phyloP scores from a whole-genome alignment of 2,888 invertebrate genomes.

The Rhaphigaster nebulosa region DNA sequence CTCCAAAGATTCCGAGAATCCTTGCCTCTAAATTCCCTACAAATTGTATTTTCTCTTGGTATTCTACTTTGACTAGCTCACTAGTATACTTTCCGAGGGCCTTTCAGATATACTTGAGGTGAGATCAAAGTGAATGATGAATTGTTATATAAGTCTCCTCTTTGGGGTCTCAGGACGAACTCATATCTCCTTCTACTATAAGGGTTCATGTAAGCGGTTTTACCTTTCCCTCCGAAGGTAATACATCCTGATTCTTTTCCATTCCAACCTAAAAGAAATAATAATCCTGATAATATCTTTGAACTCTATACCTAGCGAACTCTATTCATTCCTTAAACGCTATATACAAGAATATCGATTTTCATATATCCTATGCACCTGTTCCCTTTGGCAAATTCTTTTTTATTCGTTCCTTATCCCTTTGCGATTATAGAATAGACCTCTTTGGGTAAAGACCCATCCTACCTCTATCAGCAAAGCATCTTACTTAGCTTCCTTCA shows the following conservation, averaged over 20 bases:
- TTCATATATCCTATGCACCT: neutral
- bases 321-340: neutral
- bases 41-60: too few species aligned
- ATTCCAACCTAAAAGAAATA: neutral
- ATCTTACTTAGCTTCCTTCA: too few species aligned
- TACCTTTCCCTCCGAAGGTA: neutral
- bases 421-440: too few species aligned
- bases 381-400: neutral
- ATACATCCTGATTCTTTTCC: neutral
- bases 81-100: too few species aligned
- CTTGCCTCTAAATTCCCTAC: too few species aligned
- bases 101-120: too few species aligned
- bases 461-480: too few species aligned
- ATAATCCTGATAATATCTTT: neutral
- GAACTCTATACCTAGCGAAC: too few species aligned
- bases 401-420: neutral
- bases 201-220: neutral
- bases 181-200: neutral
- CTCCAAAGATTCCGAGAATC: too few species aligned
- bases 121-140: neutral
- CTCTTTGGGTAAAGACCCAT: too few species aligned
- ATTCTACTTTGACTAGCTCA: too few species aligned
- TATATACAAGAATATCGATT: neutral
- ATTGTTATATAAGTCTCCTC: too few species aligned
- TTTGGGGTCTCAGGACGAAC: neutral